These are phyloP conservation scores for Nycteola revayana DNA, from an alignment of 2,888 invertebrate species.

Conservation along the genomic window DNA sequence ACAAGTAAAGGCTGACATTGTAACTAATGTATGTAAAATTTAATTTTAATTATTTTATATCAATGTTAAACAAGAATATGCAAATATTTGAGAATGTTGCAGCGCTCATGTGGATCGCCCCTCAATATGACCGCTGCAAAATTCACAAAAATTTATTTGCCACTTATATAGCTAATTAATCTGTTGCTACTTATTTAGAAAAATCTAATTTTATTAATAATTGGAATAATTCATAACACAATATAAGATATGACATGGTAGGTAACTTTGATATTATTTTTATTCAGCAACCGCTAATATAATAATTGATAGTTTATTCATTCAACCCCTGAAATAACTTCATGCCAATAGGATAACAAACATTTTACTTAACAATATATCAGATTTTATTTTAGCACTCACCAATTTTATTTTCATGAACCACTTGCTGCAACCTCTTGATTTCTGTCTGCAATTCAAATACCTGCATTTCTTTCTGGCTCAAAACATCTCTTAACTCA, in stretches of 20 bases:
- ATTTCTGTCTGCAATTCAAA: slow-evolving; percentile 38
- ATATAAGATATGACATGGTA: no score
- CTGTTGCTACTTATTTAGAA: no score
- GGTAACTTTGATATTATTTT: no score
- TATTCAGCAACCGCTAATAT: no score
- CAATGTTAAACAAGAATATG: slow-evolving; percentile 17
- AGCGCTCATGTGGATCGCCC: slow-evolving; percentile 12
- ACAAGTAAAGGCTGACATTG: slow-evolving; percentile 27
- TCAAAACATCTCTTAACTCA: slow-evolving; percentile 35
- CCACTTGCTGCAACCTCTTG: slow-evolving; percentile 35
- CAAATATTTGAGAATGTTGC: slow-evolving; percentile 24
- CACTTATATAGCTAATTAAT: slow-evolving; percentile 2
- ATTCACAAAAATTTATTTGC: slow-evolving; percentile 15
- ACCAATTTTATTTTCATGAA: slow-evolving; percentile 45
- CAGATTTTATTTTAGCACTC: no score
- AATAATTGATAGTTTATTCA: no score
- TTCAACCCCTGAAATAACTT: no score
- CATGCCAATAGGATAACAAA: no score
- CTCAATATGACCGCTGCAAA: slow-evolving; percentile 19
- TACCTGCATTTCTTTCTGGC: slow-evolving; percentile 41
- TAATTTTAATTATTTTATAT: slow-evolving; percentile 2
- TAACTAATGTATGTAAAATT: slow-evolving; percentile 3
- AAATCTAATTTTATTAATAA: no score
- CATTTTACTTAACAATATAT: no score
- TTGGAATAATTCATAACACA: no score